Evolutionary conservation across 2,797 vertebrate genomes (phyloP), one percentile per base, ranked within the genome.

Genomic region (Sciurus carolinensis): DNA sequence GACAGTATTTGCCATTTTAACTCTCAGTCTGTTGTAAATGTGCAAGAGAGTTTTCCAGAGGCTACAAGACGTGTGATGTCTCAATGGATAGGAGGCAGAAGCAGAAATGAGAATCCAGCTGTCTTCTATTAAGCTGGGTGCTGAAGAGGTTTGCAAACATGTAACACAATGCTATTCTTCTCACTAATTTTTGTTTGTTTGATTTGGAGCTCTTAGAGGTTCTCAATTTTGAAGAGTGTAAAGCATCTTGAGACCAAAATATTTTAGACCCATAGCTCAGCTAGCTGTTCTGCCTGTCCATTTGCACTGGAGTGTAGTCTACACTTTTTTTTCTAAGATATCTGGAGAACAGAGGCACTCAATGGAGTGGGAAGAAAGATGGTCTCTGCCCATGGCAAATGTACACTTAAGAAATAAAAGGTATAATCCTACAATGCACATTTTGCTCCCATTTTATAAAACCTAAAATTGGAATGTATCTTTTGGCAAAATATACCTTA

Each of bases 141-240:
- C 69, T 52, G 47, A 76, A 87, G 91, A 95, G n/a, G 22, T 81
- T 97, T 97, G 93, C 76, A 91, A 92, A 91, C n/a, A 64, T 13
- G 20, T 7, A 87, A 42, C 75, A 87, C n/a, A 47, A 57, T n/a
- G 54, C 30, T 44, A 7, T 93, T 94, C 36, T 94, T 90, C 67
- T 94, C 28, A 59, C 36, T 94, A 67, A 83, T 72, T 67, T 82
- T 72, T 93, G 9, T 86, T 50, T 84, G 17, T 84, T 93, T 71
- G 20, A 26, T 84, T 95, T 72, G 72, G 84, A 90, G 50, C 7
- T 90, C 50, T 87, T 69, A 81, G 66, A 59, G 69, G 77, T 7
- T 47, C 24, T 81, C 44, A 24, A 90, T 79, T 96, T 50, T 30
- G 81, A 67, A 64, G 67, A 76, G 30, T 33, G 10, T 20, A 71